Base-by-base conservation (phyloP, 2,888 invertebrate genomes). In the Cephalotes varians region DNA sequence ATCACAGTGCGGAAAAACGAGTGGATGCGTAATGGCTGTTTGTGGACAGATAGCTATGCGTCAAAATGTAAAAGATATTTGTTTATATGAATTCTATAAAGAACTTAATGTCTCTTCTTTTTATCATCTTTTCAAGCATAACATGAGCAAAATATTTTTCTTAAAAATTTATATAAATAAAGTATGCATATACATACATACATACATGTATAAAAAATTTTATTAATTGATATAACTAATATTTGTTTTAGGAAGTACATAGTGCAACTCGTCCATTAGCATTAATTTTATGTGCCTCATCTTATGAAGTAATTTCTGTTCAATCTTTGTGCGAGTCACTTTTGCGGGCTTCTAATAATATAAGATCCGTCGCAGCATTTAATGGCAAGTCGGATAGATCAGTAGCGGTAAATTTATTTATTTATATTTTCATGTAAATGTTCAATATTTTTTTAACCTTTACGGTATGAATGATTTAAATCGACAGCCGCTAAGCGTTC, bases 11-110 rank as follows among this genome's bases (percentile, higher is more conserved):
- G 97, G 97, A 0, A 97, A 97, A 94, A 97, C 97, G 0, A 94
- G 96, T 90, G 96, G 97, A 0, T 97, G 97, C 92, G 92, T 97
- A 37, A 96, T 97, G 18, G 96, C 97, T 0, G 93, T 98, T 4
- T 95, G 96, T 72, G 96, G 96, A 69, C 95, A 96, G 76, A 93
- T 97, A 7, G 93, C 85, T 54, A 58, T 67, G 4, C 64, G 25
- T 37, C 37, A 56, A 72, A 58, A 86, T n/a, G 85, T 90, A 86
- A 65, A 10, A 79, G 15, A 71, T 28, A 28, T 34, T 25, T 12
- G 0, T 37, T 25, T 40, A 31, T 73, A 60, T 18, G 2, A 58
- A 0, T 40, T 15, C 1, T 18, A 58, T 21, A 9, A 31, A 60
- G 6, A 60, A 73, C 10, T 49, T 25, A 47, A 15, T 4, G 1